A percentile compares a stretch with the other conserved stretches of the same genome.
Evolutionary conservation across 2,888 invertebrate genomes (phyloP).

Genomic region (Portevinia maculata): DNA sequence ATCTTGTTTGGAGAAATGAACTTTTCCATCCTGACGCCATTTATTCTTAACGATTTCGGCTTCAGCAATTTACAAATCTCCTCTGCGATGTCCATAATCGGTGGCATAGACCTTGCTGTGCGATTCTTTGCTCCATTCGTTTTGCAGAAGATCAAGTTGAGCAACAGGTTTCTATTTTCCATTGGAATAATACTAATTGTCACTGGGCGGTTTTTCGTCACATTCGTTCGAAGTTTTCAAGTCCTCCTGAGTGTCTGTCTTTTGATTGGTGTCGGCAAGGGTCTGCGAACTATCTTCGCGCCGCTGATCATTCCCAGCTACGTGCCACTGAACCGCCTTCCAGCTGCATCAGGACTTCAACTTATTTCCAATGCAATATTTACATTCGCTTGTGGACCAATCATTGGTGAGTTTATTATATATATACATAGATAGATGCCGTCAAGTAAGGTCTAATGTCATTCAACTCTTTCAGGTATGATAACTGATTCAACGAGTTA

Average conservation of each 20-base stretch:
- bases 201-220: constrained; percentile 78
- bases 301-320: constrained; percentile 88
- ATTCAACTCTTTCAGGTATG: constrained; percentile 74
- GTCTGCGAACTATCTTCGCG: constrained; percentile 89
- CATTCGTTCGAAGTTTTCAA: constrained; percentile 84
- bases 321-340: constrained; percentile 87
- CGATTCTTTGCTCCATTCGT: constrained; percentile 88
- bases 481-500: constrained; percentile 79
- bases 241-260: constrained; percentile 85
- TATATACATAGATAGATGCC: too few relatives aligned
- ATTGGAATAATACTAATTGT: constrained; percentile 85
- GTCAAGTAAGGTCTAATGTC: not conserved
- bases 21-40: constrained; percentile 89
- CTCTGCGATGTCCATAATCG: constrained; percentile 88
- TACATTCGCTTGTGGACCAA: constrained; percentile 85
- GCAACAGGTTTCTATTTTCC: constrained; percentile 88
- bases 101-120: constrained; percentile 86
- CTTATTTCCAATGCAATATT: constrained; percentile 87
- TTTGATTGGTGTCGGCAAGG: constrained; percentile 88
- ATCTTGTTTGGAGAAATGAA: constrained; percentile 89
- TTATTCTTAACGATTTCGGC: constrained; percentile 87
- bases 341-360: constrained; percentile 89
- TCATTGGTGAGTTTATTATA: constrained; percentile 84
- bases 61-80: constrained; percentile 85
- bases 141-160: constrained; percentile 87